phyloP scores from a whole-genome alignment of 2,797 vertebrate species.

The Hippoglossus hippoglossus region DNA sequence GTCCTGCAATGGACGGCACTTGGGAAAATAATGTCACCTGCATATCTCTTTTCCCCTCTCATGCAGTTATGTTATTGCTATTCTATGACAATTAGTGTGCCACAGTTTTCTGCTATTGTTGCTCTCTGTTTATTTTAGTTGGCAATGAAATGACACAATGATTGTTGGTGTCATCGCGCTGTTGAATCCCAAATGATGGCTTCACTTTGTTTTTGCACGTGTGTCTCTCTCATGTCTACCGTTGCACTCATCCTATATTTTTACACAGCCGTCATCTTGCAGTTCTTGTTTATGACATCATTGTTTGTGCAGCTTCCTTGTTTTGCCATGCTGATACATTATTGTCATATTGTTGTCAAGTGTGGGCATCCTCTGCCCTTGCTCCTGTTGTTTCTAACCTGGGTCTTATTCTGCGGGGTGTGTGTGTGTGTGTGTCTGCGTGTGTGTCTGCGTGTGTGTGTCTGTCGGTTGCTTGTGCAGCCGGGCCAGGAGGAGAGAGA shows the following conservation, averaged over 20 bases:
- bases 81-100: background rate
- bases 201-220: slow-evolving; percentile 41
- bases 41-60: no score
- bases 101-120: background rate
- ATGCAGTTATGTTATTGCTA: background rate
- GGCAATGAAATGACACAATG: background rate
- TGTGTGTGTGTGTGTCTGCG: background rate
- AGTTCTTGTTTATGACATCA: slow-evolving; percentile 29
- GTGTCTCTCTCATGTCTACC: slow-evolving; percentile 6
- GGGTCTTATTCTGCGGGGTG: slow-evolving; percentile 78
- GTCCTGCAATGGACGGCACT: no score
- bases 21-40: no score
- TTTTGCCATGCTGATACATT: slow-evolving; percentile 35
- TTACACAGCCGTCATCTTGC: background rate
- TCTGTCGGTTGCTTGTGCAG: slow-evolving; percentile 86
- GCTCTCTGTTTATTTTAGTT: slow-evolving; percentile 9
- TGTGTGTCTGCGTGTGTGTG: slow-evolving; percentile 72
- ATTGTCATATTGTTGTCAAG: slow-evolving; percentile 36
- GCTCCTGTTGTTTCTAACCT: slow-evolving; percentile 67
- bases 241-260: slow-evolving; percentile 13
- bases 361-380: slow-evolving; percentile 40
- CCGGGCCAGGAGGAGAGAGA: slow-evolving; percentile 88
- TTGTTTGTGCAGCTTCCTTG: slow-evolving; percentile 44
- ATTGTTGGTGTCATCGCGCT: slow-evolving; percentile 11
- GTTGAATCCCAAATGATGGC: slow-evolving; percentile 12